Evolutionary conservation across 2,888 invertebrate species (phyloP).

Genomic region (Lasioglossum villosulum): DNA sequence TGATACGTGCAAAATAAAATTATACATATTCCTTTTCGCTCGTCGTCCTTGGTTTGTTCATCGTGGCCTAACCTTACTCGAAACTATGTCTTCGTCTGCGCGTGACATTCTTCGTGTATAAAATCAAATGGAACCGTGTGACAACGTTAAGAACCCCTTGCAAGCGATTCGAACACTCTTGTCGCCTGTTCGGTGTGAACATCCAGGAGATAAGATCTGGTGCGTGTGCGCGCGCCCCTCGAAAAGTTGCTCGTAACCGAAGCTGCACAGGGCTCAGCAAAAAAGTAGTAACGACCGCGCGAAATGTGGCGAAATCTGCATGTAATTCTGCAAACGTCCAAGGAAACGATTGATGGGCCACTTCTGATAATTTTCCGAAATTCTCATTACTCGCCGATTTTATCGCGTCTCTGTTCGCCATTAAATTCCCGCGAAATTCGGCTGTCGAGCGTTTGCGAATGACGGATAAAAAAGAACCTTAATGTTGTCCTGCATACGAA

Average conservation of each 20-base stretch:
- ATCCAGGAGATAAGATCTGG: constrained; percentile 63
- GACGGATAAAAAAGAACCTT: neutral
- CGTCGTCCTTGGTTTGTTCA: too few relatives aligned
- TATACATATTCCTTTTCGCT: too few relatives aligned
- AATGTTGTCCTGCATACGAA: constrained; percentile 1
- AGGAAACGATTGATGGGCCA: constrained; percentile 55
- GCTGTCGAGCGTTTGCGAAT: neutral
- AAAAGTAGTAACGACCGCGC: constrained; percentile 59
- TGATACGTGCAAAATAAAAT: too few relatives aligned
- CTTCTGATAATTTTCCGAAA: constrained; percentile 64
- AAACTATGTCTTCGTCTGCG: too few relatives aligned
- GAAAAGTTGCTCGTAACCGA: constrained; percentile 29
- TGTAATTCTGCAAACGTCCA: constrained; percentile 61
- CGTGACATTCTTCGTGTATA: neutral
- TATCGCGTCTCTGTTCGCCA: constrained; percentile 27
- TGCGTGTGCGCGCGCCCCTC: constrained; percentile 27
- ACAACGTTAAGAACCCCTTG: too few relatives aligned
- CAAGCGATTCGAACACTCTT: neutral
- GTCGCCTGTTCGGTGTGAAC: constrained; percentile 48
- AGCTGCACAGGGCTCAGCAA: constrained; percentile 28
- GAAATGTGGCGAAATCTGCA: constrained; percentile 66
- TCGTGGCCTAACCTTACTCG: too few relatives aligned
- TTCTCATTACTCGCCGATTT: neutral
- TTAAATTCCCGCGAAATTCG: constrained; percentile 6
- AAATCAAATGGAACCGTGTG: neutral